A percentile compares a stretch with the other conserved stretches of the same genome.
phyloP scores from a whole-genome alignment of 2,888 invertebrate genomes.

The Formica aserva region DNA sequence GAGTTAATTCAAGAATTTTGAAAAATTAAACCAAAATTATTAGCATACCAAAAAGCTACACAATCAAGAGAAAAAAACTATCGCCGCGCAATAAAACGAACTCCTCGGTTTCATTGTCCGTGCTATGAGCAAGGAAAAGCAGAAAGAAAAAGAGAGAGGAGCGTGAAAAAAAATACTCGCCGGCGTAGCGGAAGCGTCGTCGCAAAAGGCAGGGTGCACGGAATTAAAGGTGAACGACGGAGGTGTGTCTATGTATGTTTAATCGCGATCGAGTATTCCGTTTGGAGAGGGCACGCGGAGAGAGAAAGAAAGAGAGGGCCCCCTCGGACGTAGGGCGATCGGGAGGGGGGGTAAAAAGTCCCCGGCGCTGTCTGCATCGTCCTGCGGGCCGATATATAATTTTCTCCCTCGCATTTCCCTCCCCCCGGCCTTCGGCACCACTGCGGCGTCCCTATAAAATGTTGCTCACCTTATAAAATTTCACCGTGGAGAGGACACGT shows the following conservation, averaged over 20 bases:
- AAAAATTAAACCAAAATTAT: neutral
- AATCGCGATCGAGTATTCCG: constrained; percentile 84
- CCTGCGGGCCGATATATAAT: constrained; percentile 76
- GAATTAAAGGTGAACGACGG: constrained; percentile 81
- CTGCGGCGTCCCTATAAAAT: constrained; percentile 47
- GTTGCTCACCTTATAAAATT: constrained; percentile 54
- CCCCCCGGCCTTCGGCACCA: constrained; percentile 16
- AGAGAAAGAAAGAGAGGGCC: constrained; percentile 58
- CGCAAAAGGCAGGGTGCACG: constrained; percentile 72
- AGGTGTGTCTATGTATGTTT: constrained; percentile 83
- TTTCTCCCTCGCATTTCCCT: constrained; percentile 72
- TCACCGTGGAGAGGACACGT: constrained; percentile 51
- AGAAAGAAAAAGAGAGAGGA: neutral
- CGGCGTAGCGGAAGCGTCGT: constrained; percentile 44
- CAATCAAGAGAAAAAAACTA: neutral
- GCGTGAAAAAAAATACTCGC: constrained; percentile 61
- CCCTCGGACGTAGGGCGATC: constrained; percentile 63
- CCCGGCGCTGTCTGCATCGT: constrained; percentile 59
- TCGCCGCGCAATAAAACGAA: neutral
- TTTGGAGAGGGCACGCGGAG: constrained; percentile 77
- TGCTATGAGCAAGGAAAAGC: neutral
- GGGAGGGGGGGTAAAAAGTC: constrained; percentile 50
- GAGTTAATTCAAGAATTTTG: neutral
- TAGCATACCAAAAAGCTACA: neutral
- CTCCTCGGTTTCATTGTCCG: constrained; percentile 1